Evolutionary conservation across 2,888 invertebrate genomes (phyloP).

Genomic region (Hirtodrosophila histrioides): DNA sequence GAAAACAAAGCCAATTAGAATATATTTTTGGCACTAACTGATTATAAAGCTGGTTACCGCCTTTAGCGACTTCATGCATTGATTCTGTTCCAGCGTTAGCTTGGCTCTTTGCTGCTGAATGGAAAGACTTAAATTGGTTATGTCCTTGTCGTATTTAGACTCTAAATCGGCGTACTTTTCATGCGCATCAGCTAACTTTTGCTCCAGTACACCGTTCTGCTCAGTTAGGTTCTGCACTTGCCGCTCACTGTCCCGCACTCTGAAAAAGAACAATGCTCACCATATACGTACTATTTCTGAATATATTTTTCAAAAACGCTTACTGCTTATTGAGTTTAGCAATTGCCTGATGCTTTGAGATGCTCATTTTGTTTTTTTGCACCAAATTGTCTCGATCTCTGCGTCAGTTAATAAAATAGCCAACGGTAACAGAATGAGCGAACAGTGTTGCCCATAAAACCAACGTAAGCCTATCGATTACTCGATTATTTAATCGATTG

Average conservation of each 20-base stretch:
- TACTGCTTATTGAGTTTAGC: conserved; percentile 21
- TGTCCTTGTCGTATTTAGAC: conserved; percentile 13
- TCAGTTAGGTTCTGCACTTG: not conserved
- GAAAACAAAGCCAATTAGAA: too few species aligned
- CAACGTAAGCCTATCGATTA: too few species aligned
- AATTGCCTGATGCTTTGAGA: conserved; percentile 16
- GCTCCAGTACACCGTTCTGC: not conserved
- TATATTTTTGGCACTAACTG: too few species aligned
- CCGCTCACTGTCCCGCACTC: not conserved
- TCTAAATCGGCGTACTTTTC: conserved; percentile 18
- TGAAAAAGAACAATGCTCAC: not conserved
- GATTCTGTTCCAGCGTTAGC: not conserved
- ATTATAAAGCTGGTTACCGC: too few species aligned
- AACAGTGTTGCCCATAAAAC: too few species aligned
- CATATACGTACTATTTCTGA: too few species aligned
- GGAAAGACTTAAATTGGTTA: too few species aligned
- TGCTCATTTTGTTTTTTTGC: not conserved
- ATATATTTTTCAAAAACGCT: not conserved
- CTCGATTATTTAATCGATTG: too few species aligned
- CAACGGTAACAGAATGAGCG: too few species aligned
- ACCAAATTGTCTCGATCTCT: not conserved
- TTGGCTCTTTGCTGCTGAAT: not conserved
- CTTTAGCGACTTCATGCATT: not conserved
- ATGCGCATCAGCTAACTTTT: not conserved
- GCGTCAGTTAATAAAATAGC: too few species aligned